phyloP scores from a whole-genome alignment of 2,113 vertebrate species.

The Chauna torquata region DNA sequence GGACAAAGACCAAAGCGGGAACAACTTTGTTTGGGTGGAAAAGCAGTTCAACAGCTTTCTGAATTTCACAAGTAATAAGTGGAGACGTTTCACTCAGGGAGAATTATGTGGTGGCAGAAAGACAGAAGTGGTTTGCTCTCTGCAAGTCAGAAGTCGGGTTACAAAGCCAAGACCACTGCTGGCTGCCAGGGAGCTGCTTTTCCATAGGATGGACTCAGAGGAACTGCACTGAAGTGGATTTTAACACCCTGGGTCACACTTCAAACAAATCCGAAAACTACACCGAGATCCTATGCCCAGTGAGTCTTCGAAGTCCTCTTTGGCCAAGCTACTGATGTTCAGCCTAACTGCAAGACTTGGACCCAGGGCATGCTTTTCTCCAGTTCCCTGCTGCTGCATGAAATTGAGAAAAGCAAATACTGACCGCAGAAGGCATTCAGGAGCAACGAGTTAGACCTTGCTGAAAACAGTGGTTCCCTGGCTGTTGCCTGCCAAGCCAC shows the following conservation, averaged over 20 bases:
- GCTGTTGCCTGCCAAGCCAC: neutral
- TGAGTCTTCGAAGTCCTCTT: neutral
- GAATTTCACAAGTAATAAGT: neutral
- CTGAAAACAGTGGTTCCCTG: neutral
- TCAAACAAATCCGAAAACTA: neutral
- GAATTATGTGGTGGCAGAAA: neutral
- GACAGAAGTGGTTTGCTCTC: neutral
- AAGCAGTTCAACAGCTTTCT: neutral
- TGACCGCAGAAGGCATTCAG: neutral
- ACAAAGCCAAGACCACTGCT: neutral
- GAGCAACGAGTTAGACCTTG: neutral
- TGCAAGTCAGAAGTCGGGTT: neutral
- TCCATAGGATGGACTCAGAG: neutral
- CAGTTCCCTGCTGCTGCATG: neutral
- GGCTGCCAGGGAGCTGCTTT: neutral
- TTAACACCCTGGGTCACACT: neutral
- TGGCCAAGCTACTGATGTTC: neutral
- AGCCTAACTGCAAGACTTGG: neutral
- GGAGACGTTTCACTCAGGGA: neutral
- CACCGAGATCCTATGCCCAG: fast-evolving
- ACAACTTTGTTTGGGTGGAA: neutral
- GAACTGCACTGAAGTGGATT: neutral
- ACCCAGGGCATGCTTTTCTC: neutral
- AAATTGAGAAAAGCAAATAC: neutral
- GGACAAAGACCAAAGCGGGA: neutral